Percentiles rank a stretch among this genome's conserved stretches.
These are phyloP conservation scores for Semicossyphus pulcher DNA, from an alignment of 2,113 vertebrate species.

Conservation along the genomic window DNA sequence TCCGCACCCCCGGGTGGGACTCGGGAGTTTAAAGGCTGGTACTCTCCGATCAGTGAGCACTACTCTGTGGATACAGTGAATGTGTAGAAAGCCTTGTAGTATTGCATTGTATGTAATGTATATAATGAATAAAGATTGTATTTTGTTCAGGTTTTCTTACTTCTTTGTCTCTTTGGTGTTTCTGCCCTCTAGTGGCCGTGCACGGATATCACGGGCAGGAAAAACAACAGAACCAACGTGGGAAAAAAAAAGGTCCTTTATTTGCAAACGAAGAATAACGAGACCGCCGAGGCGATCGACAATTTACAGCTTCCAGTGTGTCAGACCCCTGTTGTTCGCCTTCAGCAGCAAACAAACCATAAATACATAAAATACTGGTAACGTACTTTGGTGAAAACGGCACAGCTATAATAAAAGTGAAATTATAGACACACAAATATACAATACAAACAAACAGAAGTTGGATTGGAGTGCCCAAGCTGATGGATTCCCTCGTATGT, in stretches of 20 bases:
- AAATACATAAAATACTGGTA: slow-evolving; percentile 72
- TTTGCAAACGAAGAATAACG: slow-evolving; percentile 60
- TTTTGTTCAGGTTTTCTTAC: slow-evolving; percentile 96
- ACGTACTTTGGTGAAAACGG: slow-evolving; percentile 68
- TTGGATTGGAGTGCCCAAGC: slow-evolving; percentile 26
- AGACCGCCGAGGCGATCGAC: slow-evolving; percentile 3
- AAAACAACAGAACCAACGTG: neutral
- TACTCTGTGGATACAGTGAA: slow-evolving; percentile 87
- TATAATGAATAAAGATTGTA: slow-evolving; percentile 98
- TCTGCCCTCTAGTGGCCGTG: neutral
- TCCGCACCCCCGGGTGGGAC: slow-evolving; percentile 47
- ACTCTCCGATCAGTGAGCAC: slow-evolving; percentile 75
- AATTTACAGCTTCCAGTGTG: slow-evolving; percentile 83
- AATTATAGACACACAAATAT: slow-evolving; percentile 31
- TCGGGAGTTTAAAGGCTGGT: slow-evolving; percentile 72
- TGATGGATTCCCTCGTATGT: slow-evolving; percentile 32
- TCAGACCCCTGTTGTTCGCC: slow-evolving; percentile 83
- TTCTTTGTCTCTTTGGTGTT: slow-evolving; percentile 39
- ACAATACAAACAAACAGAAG: neutral
- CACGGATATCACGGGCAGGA: neutral
- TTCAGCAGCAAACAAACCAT: slow-evolving; percentile 72
- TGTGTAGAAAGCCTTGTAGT: slow-evolving; percentile 89
- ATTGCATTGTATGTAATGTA: slow-evolving; percentile 97
- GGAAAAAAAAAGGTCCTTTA: slow-evolving; percentile 51
- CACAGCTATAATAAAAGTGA: slow-evolving; percentile 52